Conservation (phyloP, 2,113 vertebrate species). For the Tupaia tana region DNA sequence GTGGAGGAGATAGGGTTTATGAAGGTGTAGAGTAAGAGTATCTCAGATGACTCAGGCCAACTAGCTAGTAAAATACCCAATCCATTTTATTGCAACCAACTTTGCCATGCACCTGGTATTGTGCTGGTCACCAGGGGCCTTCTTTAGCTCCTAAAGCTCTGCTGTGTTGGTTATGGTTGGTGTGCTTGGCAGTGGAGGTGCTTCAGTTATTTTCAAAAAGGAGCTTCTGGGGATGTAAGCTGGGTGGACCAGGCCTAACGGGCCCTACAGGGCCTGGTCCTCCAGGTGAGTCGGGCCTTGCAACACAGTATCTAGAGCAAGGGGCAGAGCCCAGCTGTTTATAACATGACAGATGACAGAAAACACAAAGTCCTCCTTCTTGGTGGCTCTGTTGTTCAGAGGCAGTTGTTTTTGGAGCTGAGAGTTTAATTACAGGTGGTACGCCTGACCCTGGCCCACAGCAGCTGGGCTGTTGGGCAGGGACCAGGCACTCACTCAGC, state of each 20-base stretch:
- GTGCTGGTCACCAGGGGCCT: neutral
- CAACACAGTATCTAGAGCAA: neutral
- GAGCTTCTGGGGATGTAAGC: neutral
- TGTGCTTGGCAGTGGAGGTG: neutral
- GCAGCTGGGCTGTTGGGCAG: neutral
- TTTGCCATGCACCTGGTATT: neutral
- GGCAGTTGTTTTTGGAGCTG: conserved; percentile 3
- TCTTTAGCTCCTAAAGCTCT: neutral
- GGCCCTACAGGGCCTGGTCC: neutral
- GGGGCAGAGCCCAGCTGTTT: neutral
- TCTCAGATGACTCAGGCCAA: neutral
- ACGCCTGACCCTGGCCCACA: neutral
- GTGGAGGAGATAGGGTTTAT: neutral
- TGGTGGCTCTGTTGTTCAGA: conserved; percentile 49
- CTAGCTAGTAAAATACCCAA: neutral
- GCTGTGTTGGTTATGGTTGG: neutral
- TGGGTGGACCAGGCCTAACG: neutral
- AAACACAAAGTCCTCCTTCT: neutral
- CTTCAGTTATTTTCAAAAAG: neutral
- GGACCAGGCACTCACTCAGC: neutral
- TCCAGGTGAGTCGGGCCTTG: neutral
- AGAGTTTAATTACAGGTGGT: conserved; percentile 18
- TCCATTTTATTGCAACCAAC: neutral
- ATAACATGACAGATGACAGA: neutral
- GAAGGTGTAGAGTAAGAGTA: neutral